phyloP scores from a whole-genome alignment of 2,113 vertebrate species.

The Coregonus clupeaformis region DNA sequence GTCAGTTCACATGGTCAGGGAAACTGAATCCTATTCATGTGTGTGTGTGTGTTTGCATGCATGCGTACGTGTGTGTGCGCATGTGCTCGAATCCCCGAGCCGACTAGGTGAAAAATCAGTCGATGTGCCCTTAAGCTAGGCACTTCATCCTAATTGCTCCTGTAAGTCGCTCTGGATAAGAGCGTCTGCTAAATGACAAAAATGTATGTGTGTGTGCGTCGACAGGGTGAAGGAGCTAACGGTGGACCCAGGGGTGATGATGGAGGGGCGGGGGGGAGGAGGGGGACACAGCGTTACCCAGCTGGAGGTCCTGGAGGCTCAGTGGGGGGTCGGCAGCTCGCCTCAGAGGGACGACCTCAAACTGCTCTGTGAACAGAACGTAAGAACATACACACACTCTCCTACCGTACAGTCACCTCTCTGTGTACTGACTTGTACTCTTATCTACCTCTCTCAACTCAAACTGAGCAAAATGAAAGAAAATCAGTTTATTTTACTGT shows the following conservation, averaged over 20 bases:
- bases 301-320: conserved; percentile 90
- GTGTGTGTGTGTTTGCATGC: not conserved
- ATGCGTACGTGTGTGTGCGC: too few relatives aligned
- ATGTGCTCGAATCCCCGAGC: too few relatives aligned
- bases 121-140: too few relatives aligned
- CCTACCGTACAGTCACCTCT: not conserved
- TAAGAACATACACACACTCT: conserved; percentile 68
- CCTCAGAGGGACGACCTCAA: conserved; percentile 98
- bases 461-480: not conserved
- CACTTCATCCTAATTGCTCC: too few relatives aligned
- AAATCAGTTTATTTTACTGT: not conserved
- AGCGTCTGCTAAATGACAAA: too few relatives aligned
- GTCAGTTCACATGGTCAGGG: not conserved
- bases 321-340: conserved; percentile 97
- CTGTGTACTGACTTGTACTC: not conserved
- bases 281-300: conserved; percentile 79
- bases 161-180: too few relatives aligned
- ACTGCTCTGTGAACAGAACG: conserved; percentile 97
- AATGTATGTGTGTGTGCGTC: conserved; percentile 22
- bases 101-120: too few relatives aligned
- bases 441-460: not conserved
- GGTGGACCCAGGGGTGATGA: conserved; percentile 71
- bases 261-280: conserved; percentile 74
- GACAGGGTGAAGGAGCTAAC: conserved; percentile 88
- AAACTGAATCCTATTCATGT: not conserved